Evolutionary conservation across 2,797 vertebrate genomes (phyloP), one percentile per base, ranked within the genome.

Genomic region (Lepilemur ruficaudatus): DNA sequence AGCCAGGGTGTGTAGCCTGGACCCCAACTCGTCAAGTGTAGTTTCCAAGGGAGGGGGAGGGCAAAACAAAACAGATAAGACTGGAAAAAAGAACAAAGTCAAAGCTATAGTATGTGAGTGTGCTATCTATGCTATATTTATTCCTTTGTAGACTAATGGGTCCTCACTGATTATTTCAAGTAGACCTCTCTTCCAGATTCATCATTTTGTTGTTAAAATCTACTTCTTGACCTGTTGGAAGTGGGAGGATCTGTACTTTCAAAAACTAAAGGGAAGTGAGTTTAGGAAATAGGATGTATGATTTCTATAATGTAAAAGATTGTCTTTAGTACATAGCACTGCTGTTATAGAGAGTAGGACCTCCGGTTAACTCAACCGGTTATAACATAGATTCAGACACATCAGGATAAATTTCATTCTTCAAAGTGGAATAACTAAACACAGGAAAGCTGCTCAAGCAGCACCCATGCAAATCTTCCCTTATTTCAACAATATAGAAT

Each of bases 1-100:
- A 89, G 87, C 85, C 70, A 97, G 41, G 84, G 5, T 46, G 50
- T 41, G 41, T 11, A 61, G 28, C 73, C 85, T 89, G 55, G 87
- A 89, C 70, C 30, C 61, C 48, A 0, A 0, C 0, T 67, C 94
- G 48, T 48, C 7, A 1, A 7, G 4, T 70, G 72, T 38, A 23
- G 35, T 59, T 96, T 65, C 23, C 48, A 57, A 30, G 25, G 41
- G 23, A 91, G 41, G 85, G 5, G 6, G 22, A 81, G 22, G 41
- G 14, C 52, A 84, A 97, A 72, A 28, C 23, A 25, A 82, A 35
- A 73, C 1, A 35, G 15, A 23, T 14, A 88, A 85, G 25, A 85
- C 13, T 70, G 63, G 22, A 94, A 52, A 92, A 89, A 0, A 80
- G 25, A 55, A 50, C 9, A 7, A 78, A 18, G 7, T 59, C 1